Percentiles rank a stretch among this genome's conserved stretches.
These are phyloP conservation scores for Hydrolagus colliei DNA, from an alignment of 2,797 vertebrate genomes.

Conservation along the genomic window DNA sequence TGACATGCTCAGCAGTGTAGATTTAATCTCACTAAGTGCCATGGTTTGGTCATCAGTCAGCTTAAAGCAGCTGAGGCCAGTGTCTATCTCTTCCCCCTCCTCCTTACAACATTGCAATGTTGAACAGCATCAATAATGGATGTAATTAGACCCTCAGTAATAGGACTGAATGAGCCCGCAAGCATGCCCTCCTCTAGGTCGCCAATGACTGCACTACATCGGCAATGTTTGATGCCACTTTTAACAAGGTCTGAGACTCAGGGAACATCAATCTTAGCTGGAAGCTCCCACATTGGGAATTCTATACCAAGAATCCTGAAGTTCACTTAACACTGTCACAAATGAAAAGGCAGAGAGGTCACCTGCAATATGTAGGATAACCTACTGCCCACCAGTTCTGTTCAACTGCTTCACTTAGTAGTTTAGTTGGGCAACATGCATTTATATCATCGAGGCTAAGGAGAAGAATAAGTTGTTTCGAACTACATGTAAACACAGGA, in stretches of 20 bases:
- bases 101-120: conserved; percentile 26
- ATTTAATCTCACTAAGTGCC: conserved; percentile 49
- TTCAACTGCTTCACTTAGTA: conserved; percentile 41
- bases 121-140: conserved; percentile 50
- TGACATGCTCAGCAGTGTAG: conserved; percentile 48
- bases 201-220: conserved; percentile 57
- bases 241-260: conserved; percentile 67
- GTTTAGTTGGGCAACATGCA: neutral
- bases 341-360: conserved; percentile 33
- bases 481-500: neutral
- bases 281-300: conserved; percentile 46
- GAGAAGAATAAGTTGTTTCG: neutral
- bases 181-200: conserved; percentile 51
- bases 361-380: conserved; percentile 42
- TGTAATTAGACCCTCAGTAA: conserved; percentile 60
- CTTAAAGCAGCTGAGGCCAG: conserved; percentile 40
- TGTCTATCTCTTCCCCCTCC: conserved; percentile 34
- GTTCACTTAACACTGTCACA: conserved; percentile 45
- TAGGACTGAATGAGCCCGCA: conserved; percentile 48
- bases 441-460: neutral
- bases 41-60: conserved; percentile 44
- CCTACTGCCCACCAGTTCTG: conserved; percentile 49
- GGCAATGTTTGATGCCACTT: conserved; percentile 52
- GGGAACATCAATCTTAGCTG: conserved; percentile 53
- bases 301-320: conserved; percentile 50